A percentile compares a stretch with the other conserved stretches of the same genome.
These are phyloP conservation scores for Mustela lutreola DNA, from an alignment of 2,113 vertebrate species.

Conservation along the genomic window DNA sequence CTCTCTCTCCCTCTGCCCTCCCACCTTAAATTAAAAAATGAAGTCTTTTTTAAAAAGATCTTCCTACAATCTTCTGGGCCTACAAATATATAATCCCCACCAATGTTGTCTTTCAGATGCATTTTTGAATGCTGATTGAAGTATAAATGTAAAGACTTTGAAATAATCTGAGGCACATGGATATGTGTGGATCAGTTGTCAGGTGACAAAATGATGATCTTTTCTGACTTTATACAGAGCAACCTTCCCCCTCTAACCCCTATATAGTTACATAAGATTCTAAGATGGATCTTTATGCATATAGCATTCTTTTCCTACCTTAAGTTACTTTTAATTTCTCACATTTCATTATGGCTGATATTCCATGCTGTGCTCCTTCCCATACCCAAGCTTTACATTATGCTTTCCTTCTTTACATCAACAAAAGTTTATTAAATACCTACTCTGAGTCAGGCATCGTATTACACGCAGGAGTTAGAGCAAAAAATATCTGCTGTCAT, in stretches of 20 bases:
- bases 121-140: not conserved
- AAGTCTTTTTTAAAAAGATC: not conserved
- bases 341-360: not conserved
- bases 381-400: not conserved
- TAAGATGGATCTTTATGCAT: not conserved
- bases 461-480: not conserved
- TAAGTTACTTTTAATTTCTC: constrained; percentile 36
- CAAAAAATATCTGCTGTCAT: not conserved
- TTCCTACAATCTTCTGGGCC: not conserved
- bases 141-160: not conserved
- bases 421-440: constrained; percentile 1
- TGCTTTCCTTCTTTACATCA: not conserved
- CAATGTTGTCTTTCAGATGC: not conserved
- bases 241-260: not conserved
- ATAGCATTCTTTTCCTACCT: not conserved
- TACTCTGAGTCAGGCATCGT: not conserved
- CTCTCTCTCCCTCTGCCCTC: not conserved
- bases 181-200: not conserved
- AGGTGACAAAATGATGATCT: not conserved
- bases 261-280: not conserved
- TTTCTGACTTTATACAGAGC: not conserved
- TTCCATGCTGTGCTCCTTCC: not conserved
- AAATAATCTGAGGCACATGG: not conserved
- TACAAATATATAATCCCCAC: not conserved
- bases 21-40: not conserved